Base-by-base conservation (phyloP, 92 coral and sea anemone species). In the Epizoanthus scotinus region DNA sequence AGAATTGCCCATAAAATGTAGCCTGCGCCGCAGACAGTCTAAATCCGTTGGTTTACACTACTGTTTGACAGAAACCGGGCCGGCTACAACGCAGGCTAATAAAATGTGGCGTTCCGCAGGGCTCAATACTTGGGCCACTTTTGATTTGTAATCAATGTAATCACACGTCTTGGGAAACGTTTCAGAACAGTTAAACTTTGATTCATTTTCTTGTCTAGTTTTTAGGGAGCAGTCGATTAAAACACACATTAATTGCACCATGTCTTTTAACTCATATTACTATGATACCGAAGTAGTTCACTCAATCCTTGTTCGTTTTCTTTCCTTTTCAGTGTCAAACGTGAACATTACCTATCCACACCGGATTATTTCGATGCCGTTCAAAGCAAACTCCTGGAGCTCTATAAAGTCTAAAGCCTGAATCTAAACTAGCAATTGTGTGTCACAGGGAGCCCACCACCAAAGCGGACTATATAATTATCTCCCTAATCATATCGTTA, bases 351-450 rank as follows among this genome's bases (percentile, higher is more conserved):
- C 86, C 83, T 92, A 68, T 87, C 94, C 25, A 95, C 99, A 19
- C 90, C 61, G 59, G 98, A 95, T 40, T 95, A 93, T 89, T 89
- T 95, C 55, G 99, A 95, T 29, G 98, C 99, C 54, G 98, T 95
- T 7, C 86, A 83, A 58, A 88, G 90, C 75, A 90, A 87, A 77
- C 90, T 95, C 19, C 83, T 82, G 42, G 88, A 91, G 58, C 85
- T 89, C 67, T 80, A 85, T 83, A 81, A 90, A 83, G 78, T 86
- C 65, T 81, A 20, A 75, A 17, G 2, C 12, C 17, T 47, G 9
- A 47, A 47, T 47, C 52, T 47, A 12, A 8, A 47, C 40, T n/a
- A 34, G 4, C 40, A 34, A 34, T 34, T 3, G 40, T 34, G 40
- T 34, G 40, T 34, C 40, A 34, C 5, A 34, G 0, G 40, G 40